Conservation (phyloP, 2,113 vertebrate species). For the Phoxinus phoxinus region DNA sequence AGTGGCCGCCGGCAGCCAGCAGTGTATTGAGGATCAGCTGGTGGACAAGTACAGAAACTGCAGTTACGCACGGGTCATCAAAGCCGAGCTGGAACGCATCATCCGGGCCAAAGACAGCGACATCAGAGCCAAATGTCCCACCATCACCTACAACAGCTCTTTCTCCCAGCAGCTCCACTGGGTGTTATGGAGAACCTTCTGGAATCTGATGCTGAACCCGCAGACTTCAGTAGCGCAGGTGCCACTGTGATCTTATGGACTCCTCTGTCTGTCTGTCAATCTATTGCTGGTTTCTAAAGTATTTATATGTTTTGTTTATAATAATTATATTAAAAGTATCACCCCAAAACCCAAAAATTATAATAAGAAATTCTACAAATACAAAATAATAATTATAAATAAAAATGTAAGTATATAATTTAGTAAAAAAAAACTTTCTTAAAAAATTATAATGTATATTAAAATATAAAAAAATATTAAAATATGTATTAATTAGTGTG, state of each 20-base stretch:
- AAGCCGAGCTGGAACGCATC: slow-evolving; percentile 75
- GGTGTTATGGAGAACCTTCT: slow-evolving; percentile 86
- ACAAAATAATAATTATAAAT: too few relatives aligned
- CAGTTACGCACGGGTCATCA: slow-evolving; percentile 72
- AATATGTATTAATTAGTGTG: too few relatives aligned
- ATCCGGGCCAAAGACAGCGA: slow-evolving; percentile 63
- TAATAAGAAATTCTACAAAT: too few relatives aligned
- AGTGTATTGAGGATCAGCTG: slow-evolving; percentile 78
- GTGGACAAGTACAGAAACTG: slow-evolving; percentile 80
- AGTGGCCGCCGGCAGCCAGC: slow-evolving; percentile 52
- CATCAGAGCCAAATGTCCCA: slow-evolving; percentile 57
- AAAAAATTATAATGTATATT: too few relatives aligned
- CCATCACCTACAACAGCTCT: slow-evolving; percentile 82
- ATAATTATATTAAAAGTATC: not conserved
- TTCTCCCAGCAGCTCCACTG: slow-evolving; percentile 88
- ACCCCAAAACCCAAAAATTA: not conserved
- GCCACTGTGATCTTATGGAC: slow-evolving; percentile 23
- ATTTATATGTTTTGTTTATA: not conserved
- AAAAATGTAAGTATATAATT: too few relatives aligned
- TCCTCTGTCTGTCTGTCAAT: not conserved
- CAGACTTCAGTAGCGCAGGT: slow-evolving; percentile 92
- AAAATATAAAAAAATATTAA: too few relatives aligned
- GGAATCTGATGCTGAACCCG: slow-evolving; percentile 86
- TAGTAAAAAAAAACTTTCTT: too few relatives aligned
- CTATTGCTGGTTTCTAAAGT: not conserved